phyloP scores from a whole-genome alignment of 2,113 vertebrate species.

The human (Homo sapiens) region GRCh38 chr1:6211501-6212000 shows the following conservation, averaged over 20 bases:
- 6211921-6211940: conserved; percentile 86
- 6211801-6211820: not conserved
- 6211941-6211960: conserved; percentile 87
- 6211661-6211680: not conserved
- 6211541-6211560: not conserved
- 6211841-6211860: not conserved
- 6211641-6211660: not conserved
- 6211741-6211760: not conserved
- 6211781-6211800: no score
- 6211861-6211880: conserved; percentile 70
- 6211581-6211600: fast-evolving
- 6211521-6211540: not conserved
- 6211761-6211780: not conserved
- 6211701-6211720: not conserved
- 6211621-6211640: fast-evolving
- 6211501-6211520: not conserved
- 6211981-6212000: conserved; percentile 93
- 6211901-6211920: conserved; percentile 83
- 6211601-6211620: not conserved
- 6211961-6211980: conserved; percentile 93
- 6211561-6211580: not conserved
- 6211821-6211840: not conserved
- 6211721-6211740: not conserved
- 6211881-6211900: conserved; percentile 84
- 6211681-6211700: not conserved